phyloP scores from a whole-genome alignment of 2,113 vertebrate species.

The Apistogramma diplotaenia region DNA sequence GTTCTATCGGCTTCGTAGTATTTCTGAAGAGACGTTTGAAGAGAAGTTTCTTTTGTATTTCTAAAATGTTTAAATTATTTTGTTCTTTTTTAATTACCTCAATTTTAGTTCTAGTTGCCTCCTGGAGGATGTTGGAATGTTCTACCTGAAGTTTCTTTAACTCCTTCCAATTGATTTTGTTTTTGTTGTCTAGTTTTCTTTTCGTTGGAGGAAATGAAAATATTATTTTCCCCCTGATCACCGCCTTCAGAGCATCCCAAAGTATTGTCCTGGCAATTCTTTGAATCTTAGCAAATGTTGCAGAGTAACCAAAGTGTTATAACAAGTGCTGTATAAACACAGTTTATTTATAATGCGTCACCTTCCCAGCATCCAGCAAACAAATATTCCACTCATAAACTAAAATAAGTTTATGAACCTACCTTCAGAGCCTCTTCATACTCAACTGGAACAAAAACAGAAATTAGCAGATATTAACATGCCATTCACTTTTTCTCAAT shows the following conservation, averaged over 20 bases:
- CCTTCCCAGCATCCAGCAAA: background rate
- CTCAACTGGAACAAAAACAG: slow-evolving; percentile 66
- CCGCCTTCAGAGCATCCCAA: too few species aligned
- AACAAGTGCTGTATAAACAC: background rate
- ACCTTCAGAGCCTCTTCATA: slow-evolving; percentile 80
- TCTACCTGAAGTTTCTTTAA: background rate
- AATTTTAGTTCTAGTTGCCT: background rate
- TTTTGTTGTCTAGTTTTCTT: background rate
- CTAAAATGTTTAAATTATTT: too few species aligned
- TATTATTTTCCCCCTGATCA: background rate
- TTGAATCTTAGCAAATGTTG: background rate
- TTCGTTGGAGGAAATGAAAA: background rate
- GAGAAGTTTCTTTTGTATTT: too few species aligned
- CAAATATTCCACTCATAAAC: background rate
- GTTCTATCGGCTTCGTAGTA: background rate
- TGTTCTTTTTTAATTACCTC: too few species aligned
- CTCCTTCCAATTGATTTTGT: background rate
- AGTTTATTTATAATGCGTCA: too few species aligned
- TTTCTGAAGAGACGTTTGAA: background rate
- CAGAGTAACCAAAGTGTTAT: background rate
- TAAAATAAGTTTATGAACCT: background rate
- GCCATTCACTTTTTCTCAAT: background rate
- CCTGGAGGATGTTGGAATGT: background rate
- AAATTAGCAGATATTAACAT: background rate
- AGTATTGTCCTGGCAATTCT: background rate